These are phyloP conservation scores for Anagrus nilaparvatae DNA, from an alignment of 1,140 invertebrate genomes.

Conservation along the genomic window DNA sequence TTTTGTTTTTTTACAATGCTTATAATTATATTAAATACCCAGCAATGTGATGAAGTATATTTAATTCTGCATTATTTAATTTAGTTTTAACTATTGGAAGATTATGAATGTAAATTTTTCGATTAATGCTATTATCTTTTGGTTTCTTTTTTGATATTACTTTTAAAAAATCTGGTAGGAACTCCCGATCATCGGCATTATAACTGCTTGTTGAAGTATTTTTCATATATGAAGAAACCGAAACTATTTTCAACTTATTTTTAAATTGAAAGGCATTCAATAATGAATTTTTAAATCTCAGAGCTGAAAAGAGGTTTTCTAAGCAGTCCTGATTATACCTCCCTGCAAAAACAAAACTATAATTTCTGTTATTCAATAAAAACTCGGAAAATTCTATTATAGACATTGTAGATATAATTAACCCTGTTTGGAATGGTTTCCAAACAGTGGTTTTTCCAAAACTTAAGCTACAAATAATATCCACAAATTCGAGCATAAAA, in stretches of 20 bases:
- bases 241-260: neutral
- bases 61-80: neutral
- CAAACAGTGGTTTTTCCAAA: neutral
- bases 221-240: neutral
- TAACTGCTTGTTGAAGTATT: neutral
- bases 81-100: neutral
- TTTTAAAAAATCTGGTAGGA: neutral
- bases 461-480: neutral
- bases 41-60: neutral
- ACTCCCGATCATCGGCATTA: neutral
- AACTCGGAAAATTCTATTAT: neutral
- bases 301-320: neutral
- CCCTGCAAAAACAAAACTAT: neutral
- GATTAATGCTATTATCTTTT: neutral
- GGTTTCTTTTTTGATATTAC: neutral
- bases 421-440: neutral
- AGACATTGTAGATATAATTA: neutral
- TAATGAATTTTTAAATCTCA: neutral
- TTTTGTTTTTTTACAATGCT: neutral
- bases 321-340: neutral
- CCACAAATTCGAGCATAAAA: neutral
- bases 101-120: neutral
- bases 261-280: neutral
- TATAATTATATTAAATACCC: neutral
- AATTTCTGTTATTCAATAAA: neutral